These are phyloP conservation scores for Nymphalis io DNA, from an alignment of 1,140 invertebrate genomes.

Conservation along the genomic window DNA sequence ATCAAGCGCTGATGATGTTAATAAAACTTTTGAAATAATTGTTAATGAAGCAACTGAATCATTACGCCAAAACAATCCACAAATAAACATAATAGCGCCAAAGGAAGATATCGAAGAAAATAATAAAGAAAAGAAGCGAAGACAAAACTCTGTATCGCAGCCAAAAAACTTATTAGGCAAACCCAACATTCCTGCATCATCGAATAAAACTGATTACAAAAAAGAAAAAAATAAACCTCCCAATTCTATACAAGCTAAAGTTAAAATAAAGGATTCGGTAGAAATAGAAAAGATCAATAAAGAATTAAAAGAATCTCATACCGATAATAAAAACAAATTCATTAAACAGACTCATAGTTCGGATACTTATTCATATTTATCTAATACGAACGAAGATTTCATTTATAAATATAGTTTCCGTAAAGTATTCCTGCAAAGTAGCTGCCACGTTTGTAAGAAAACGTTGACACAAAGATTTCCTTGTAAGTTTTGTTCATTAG, in stretches of 20 bases:
- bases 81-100: conserved; percentile 67
- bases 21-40: conserved; percentile 74
- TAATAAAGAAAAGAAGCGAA: conserved; percentile 42
- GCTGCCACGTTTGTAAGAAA: conserved; percentile 74
- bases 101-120: conserved; percentile 54
- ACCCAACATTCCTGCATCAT: conserved; percentile 79
- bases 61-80: conserved; percentile 46
- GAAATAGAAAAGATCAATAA: conserved; percentile 56
- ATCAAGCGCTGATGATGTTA: conserved; percentile 68
- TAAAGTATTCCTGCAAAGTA: conserved; percentile 72
- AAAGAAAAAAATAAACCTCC: conserved; percentile 78
- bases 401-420: conserved; percentile 79
- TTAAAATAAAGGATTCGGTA: conserved; percentile 73
- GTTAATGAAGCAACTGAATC: conserved; percentile 50
- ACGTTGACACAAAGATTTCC: conserved; percentile 62
- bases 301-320: conserved; percentile 58
- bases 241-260: conserved; percentile 63
- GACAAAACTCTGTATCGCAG: conserved; percentile 61
- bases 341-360: conserved; percentile 48
- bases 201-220: conserved; percentile 80
- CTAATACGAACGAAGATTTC: conserved; percentile 68
- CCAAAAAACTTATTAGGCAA: conserved; percentile 81
- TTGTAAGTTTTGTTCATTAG: conserved; percentile 71
- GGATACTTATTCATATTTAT: conserved; percentile 51
- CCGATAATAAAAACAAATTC: conserved; percentile 51